Evolutionary conservation across 2,888 invertebrate species (phyloP).

Genomic region (Caenorhabditis sp.): DNA sequence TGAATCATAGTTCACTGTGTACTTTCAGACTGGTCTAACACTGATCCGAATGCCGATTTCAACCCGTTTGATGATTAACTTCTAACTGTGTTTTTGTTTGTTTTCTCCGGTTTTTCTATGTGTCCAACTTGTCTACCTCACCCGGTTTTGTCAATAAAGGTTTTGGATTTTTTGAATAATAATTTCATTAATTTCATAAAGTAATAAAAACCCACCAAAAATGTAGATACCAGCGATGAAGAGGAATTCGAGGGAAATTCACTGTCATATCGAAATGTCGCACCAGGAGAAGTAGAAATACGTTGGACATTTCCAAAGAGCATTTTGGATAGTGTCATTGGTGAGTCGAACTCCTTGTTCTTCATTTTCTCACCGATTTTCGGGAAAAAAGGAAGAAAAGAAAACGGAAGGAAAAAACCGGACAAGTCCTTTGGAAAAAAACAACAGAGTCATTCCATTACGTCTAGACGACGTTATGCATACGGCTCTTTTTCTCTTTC

Average conservation of each 20-base stretch:
- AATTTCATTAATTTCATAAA: not conserved
- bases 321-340: conserved; percentile 72
- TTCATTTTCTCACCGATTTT: not conserved
- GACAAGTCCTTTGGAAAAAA: conserved; percentile 20
- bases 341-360: conserved; percentile 48
- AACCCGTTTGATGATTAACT: conserved; percentile 59
- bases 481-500: conserved; percentile 10
- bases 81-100: not conserved
- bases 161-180: too few species aligned
- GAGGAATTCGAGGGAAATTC: conserved; percentile 71
- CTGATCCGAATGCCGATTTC: conserved; percentile 54
- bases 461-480: conserved; percentile 28
- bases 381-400: too few species aligned
- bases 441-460: conserved; percentile 47
- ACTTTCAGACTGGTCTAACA: conserved; percentile 62
- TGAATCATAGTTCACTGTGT: conserved; percentile 1
- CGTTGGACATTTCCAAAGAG: conserved; percentile 76
- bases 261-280: conserved; percentile 76
- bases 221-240: conserved; percentile 47
- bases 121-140: conserved; percentile 22
- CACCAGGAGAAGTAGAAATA: conserved; percentile 75
- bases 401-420: not conserved
- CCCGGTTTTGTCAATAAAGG: conserved; percentile 14
- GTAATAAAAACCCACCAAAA: conserved; percentile 24
- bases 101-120: too few species aligned